Evolutionary conservation across 2,113 vertebrate genomes (phyloP).

Genomic region (Siniperca chuatsi): DNA sequence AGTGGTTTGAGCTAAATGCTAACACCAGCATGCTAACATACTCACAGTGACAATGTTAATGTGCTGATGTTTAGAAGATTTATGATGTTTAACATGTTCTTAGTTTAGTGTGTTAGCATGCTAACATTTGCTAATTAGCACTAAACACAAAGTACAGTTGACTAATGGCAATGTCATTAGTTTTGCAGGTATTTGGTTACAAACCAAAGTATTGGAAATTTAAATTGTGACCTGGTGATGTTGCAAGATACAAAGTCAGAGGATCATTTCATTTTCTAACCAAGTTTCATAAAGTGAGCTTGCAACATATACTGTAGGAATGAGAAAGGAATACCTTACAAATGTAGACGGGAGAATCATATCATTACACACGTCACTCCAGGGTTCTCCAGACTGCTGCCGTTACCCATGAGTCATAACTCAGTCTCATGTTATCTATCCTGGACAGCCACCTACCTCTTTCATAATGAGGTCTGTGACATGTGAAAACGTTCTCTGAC

Average conservation of each 20-base stretch:
- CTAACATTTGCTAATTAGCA: neutral
- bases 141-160: too few relatives aligned
- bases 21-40: neutral
- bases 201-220: neutral
- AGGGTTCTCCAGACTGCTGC: conserved; percentile 1
- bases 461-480: conserved; percentile 23
- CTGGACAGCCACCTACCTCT: conserved; percentile 9
- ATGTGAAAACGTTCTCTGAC: conserved; percentile 41
- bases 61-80: neutral
- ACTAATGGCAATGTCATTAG: neutral
- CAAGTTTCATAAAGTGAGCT: neutral
- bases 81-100: neutral
- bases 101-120: neutral
- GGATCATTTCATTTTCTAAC: neutral
- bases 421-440: conserved; percentile 30
- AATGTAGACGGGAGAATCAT: neutral
- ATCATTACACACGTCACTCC: neutral
- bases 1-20: neutral
- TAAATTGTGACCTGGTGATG: neutral
- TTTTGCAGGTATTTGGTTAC: neutral
- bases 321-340: conserved; percentile 1
- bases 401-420: conserved; percentile 29
- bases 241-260: neutral
- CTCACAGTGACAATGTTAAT: neutral
- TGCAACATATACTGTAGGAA: neutral